phyloP scores from a whole-genome alignment of 2,888 invertebrate species.

The Trachelus troglodyta region DNA sequence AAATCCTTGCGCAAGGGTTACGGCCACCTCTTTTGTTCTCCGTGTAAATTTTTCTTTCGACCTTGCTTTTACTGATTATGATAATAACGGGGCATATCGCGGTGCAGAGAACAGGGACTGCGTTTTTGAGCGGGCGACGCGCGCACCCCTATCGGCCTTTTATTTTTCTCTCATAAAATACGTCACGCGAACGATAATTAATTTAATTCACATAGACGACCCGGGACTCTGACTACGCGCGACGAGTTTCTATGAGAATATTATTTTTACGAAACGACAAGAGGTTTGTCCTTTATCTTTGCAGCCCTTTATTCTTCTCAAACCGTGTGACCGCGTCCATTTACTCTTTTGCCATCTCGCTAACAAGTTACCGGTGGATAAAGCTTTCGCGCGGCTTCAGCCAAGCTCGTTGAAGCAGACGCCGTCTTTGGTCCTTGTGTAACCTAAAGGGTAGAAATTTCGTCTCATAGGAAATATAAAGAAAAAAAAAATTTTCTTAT shows the following conservation, averaged over 20 bases:
- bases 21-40: too few relatives aligned
- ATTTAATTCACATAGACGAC: not conserved
- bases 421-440: not conserved
- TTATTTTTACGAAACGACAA: not conserved
- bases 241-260: not conserved
- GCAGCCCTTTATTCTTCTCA: not conserved
- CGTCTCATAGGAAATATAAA: not conserved
- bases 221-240: not conserved
- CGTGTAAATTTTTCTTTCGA: not conserved
- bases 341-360: not conserved
- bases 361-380: not conserved
- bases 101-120: not conserved
- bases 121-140: not conserved
- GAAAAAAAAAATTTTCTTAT: not conserved
- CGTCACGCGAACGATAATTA: not conserved
- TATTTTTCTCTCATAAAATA: not conserved
- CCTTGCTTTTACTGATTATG: not conserved
- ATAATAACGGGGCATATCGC: not conserved
- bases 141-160: not conserved
- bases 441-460: not conserved
- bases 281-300: not conserved
- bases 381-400: not conserved
- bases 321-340: not conserved
- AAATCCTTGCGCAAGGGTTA: not conserved
- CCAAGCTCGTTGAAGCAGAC: not conserved